A percentile compares a stretch with the other conserved stretches of the same genome.
phyloP scores from a whole-genome alignment of 2,888 invertebrate genomes.

The Conomelus anceps region DNA sequence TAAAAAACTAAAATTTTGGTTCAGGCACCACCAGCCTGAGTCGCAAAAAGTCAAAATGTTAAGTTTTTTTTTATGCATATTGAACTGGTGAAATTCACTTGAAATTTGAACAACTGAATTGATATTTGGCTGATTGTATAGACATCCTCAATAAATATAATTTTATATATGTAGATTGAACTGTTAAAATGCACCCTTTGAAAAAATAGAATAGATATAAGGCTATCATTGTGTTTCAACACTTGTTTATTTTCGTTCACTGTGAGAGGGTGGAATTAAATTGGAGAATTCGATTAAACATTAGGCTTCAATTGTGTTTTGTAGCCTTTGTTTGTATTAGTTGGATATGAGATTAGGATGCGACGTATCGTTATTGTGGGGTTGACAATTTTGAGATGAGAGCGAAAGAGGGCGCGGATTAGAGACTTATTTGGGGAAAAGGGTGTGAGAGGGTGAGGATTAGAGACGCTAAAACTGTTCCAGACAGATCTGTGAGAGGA shows the following conservation, averaged over 20 bases:
- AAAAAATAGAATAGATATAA: neutral
- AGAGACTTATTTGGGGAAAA: neutral
- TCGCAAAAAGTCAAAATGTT: too few relatives aligned
- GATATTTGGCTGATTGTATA: too few relatives aligned
- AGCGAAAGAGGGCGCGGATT: neutral
- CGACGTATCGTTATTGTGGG: neutral
- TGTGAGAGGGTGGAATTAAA: too few relatives aligned
- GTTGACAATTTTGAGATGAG: too few relatives aligned
- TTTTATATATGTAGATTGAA: neutral
- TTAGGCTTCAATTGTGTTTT: neutral
- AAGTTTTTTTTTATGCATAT: too few relatives aligned
- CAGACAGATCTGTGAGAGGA: neutral
- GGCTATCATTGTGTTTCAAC: neutral
- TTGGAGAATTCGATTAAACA: neutral
- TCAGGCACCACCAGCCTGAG: too few relatives aligned
- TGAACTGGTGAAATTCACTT: too few relatives aligned
- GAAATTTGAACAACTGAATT: too few relatives aligned
- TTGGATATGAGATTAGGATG: neutral
- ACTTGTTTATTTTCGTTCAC: neutral
- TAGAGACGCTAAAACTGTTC: neutral
- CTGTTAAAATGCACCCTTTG: neutral
- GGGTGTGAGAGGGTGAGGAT: neutral
- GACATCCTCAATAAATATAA: too few relatives aligned
- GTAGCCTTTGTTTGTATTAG: neutral
- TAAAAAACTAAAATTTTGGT: too few relatives aligned